Base-by-base conservation (phyloP, 2,113 vertebrate genomes). In the Brachionichthys hirsutus region DNA sequence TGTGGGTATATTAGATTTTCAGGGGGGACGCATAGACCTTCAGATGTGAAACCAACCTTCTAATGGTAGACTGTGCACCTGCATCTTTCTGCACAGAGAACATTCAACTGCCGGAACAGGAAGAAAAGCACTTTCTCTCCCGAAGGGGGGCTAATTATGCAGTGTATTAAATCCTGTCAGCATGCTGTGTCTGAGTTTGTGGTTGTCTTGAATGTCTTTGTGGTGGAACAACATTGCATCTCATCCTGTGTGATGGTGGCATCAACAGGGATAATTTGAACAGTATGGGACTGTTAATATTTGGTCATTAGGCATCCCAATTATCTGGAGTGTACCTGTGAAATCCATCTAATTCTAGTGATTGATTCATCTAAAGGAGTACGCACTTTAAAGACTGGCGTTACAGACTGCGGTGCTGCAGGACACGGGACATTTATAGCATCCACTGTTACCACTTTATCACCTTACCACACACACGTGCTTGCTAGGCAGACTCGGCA, bases 291-390 rank as follows among this genome's bases (percentile, higher is more conserved):
- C 57, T 41, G 40, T 59, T 51, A 76, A 79, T 73, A 71, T 82
- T 86, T 83, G 73, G 55, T 64, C 63, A 71, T 84, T 69, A 66
- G 53, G 67, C 56, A 50, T 61, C 19, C 54, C 79, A 85, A 86
- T 89, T 84, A 82, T 82, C 63, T 55, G 40, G 42, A 69, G 71
- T 65, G 69, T 42, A 47, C 11, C 64, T 84, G 78, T 80, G 62
- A 60, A 65, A 70, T 44, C 41, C 68, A 58, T 61, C 17, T 84
- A 82, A 86, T 86, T 80, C 78, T 73, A 76, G 62, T 83, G 68
- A 83, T 83, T 82, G 82, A 84, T 82, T 47, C 64, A 71, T 86
- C 55, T 68, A 48, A 82, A 84, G 56, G 81, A 30, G 36, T 46
- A 20, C 64, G 36, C 43, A 20, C 64, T 82, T 83, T 42, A 80